Base-by-base conservation (phyloP, 2,797 vertebrate species). In the Microchirus variegatus region DNA sequence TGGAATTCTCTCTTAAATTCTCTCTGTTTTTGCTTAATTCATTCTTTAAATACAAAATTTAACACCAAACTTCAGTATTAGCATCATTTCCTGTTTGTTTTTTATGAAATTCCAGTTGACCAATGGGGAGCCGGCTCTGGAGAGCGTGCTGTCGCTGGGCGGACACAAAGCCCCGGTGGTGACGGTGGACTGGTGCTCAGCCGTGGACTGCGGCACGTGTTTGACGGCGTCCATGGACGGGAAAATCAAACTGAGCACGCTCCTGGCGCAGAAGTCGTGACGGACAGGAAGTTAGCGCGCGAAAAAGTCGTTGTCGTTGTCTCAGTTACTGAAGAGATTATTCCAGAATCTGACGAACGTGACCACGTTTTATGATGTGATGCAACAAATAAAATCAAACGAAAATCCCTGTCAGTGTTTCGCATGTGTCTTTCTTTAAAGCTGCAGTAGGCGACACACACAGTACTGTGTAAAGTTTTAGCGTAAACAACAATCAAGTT, bases 181-280 rank as follows among this genome's bases (percentile, higher is more conserved):
- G 77, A 99, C 97, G 0, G 96, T 98, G 18, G 97, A 99, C 10
- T 98, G 97, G 97, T 96, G 95, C 88, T 96, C 95, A 0, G 97
- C 97, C 0, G 91, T 98, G 92, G 97, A 99, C 88, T 99, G 97
- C 0, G 97, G 97, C 41, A 98, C 95, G 46, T 99, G 97, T 79
- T 94, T 99, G 59, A 99, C 97, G 0, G 96, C 96, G 38, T 98
- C 97, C 16, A 99, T 99, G 97, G 97, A 99, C 0, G 97, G 97
- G 50, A 98, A 97, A 92, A 95, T 99, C 83, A 95, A 96, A 90
- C 87, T 99, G 81, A 98, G 95, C 77, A 99, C 97, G 0, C 93
- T 99, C 11, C 91, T 99, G 68, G 96, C 96, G 16, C 96, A 98
- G 56, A 98, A 98, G 78, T 89, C 92, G 70, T 90, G 76, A 88